These are phyloP conservation scores for Melolontha melolontha DNA, from an alignment of 2,888 invertebrate genomes.

Conservation along the genomic window DNA sequence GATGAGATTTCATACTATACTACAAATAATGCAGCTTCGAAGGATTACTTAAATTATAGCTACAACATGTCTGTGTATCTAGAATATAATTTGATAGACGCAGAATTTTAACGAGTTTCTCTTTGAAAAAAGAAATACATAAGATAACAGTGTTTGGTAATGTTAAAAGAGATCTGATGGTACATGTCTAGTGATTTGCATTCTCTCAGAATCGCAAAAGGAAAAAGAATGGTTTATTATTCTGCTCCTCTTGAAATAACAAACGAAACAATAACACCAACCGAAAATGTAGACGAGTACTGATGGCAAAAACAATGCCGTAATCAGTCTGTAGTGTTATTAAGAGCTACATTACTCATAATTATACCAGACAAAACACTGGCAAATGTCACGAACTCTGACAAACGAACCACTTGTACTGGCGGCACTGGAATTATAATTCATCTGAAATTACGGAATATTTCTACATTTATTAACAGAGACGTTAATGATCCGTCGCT, in stretches of 20 bases:
- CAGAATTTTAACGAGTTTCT: background rate
- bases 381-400: slow-evolving; percentile 52
- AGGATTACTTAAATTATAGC: too few species aligned
- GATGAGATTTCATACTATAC: too few species aligned
- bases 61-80: too few species aligned
- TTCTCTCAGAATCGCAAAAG: background rate
- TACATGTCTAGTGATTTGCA: background rate
- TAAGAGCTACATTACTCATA: slow-evolving; percentile 57
- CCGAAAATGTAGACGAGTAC: slow-evolving; percentile 48
- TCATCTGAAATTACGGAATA: slow-evolving; percentile 31
- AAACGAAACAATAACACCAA: slow-evolving; percentile 33
- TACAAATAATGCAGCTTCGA: too few species aligned
- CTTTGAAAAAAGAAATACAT: slow-evolving; percentile 5
- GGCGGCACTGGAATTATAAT: slow-evolving; percentile 40
- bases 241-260: slow-evolving; percentile 25
- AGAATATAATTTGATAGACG: too few species aligned
- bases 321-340: slow-evolving; percentile 55
- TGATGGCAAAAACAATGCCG: slow-evolving; percentile 54
- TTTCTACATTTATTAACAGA: slow-evolving; percentile 35
- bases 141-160: background rate
- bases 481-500: slow-evolving; percentile 36
- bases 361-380: slow-evolving; percentile 54
- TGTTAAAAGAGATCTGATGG: slow-evolving; percentile 17
- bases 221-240: slow-evolving; percentile 7
- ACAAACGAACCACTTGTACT: slow-evolving; percentile 51